These are phyloP conservation scores for Solenopsis fugax DNA, from an alignment of 1,140 invertebrate species.

Conservation along the genomic window DNA sequence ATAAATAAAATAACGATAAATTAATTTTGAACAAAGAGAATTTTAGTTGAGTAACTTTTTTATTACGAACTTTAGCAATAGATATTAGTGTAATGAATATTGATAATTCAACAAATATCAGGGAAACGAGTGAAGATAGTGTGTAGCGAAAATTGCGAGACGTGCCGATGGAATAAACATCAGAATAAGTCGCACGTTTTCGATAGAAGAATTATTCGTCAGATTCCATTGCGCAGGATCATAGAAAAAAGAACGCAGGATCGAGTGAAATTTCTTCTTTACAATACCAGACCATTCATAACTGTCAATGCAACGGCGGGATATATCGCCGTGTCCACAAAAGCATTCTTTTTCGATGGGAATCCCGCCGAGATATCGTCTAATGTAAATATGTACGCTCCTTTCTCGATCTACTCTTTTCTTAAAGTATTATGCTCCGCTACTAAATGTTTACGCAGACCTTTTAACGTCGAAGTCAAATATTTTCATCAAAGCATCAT, in stretches of 20 bases:
- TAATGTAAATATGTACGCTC: conserved; percentile 66
- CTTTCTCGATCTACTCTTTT: conserved; percentile 40
- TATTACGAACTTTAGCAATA: neutral
- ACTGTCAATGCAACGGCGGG: conserved; percentile 64
- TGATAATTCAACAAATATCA: neutral
- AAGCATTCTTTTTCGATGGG: conserved; percentile 69
- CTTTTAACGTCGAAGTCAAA: conserved; percentile 39
- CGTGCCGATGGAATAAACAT: neutral
- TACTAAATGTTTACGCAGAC: conserved; percentile 34
- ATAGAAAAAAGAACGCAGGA: conserved; percentile 5
- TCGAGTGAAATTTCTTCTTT: conserved; percentile 62
- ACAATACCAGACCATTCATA: conserved; percentile 60
- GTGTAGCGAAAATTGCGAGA: neutral
- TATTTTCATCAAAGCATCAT: conserved; percentile 27
- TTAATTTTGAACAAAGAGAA: neutral
- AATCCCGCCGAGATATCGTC: conserved; percentile 55
- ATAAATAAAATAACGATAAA: neutral
- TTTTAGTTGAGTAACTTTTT: neutral
- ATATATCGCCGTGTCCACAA: conserved; percentile 54
- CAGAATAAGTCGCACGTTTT: conserved; percentile 32
- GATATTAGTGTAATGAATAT: neutral
- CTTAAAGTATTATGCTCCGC: conserved; percentile 37
- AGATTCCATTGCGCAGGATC: neutral
- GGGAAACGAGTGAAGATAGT: neutral
- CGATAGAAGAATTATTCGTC: conserved; percentile 64